Evolutionary conservation across 2,888 invertebrate genomes (phyloP), one percentile per base, ranked within the genome.

Genomic region (Miltochrista miniata): DNA sequence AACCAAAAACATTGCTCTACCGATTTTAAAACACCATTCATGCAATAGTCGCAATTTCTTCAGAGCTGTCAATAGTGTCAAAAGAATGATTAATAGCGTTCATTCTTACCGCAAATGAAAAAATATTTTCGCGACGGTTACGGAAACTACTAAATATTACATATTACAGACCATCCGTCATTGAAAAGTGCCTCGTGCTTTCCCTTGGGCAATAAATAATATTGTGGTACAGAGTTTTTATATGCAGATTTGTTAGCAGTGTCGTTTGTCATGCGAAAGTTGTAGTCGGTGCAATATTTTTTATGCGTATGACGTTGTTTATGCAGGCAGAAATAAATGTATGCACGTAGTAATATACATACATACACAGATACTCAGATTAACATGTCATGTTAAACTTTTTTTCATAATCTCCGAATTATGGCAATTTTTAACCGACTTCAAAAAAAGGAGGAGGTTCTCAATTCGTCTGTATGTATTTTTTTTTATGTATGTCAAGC

Each of bases 151-250:
- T 44, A 54, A 54, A 56, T 39, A 53, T 56, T 56, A 48, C 55
- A 50, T 61, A 68, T 68, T 66, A 46, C 45, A 12, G 30, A 8
- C 36, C 48, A 57, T 66, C 48, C 40, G 40, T 69, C 70, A 66
- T 62, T 51, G 41, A 13, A 39, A 34, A 13, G 13, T n/a, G 35
- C 24, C 52, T 24, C 29, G 37, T 39, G 44, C 50, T 55, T 53
- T 11, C 30, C 18, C 50, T 37, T 35, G 36, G 30, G 29, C 18
- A 14, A 51, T 54, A 61, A 59, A 68, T n/a, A n/a, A n/a, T 56
- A 51, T 44, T 47, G 33, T 11, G 18, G 2, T 9, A 36, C 13
- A 29, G n/a, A 45, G 29, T 46, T 66, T 58, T 48, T 45, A 42
- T 38, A 55, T 54, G 51, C 34, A 51, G 38, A 49, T 51, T 48